Conservation (phyloP, 2,888 invertebrate species). For the Drosophila paramelanica region DNA sequence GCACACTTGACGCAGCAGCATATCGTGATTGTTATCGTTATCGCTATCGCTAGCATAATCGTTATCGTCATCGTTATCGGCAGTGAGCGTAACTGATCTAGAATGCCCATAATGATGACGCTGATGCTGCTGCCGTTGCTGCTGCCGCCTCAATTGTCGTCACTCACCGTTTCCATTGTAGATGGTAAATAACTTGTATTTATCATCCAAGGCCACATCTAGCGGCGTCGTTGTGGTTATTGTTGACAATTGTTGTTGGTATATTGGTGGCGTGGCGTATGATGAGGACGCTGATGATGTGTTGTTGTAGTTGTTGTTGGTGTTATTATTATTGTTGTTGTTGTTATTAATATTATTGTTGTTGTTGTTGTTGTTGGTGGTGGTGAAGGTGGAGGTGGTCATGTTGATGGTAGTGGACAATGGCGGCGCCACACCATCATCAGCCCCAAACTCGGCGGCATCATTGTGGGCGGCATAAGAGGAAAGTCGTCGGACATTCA, state of each 20-base stretch:
- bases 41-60: slow-evolving; percentile 5
- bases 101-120: slow-evolving; percentile 4
- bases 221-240: slow-evolving; percentile 71
- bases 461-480: slow-evolving; percentile 62
- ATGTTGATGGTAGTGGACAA: slow-evolving; percentile 68
- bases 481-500: slow-evolving; percentile 67
- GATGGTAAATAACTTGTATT: slow-evolving; percentile 85
- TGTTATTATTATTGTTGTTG: slow-evolving; percentile 44
- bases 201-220: slow-evolving; percentile 82
- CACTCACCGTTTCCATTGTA: slow-evolving; percentile 85
- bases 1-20: slow-evolving; percentile 27
- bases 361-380: slow-evolving; percentile 34
- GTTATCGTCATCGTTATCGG: background rate
- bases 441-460: slow-evolving; percentile 48
- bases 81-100: background rate
- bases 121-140: slow-evolving; percentile 9
- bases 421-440: slow-evolving; percentile 46
- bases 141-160: slow-evolving; percentile 20
- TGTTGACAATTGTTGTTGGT: slow-evolving; percentile 78
- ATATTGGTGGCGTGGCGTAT: slow-evolving; percentile 73
- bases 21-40: slow-evolving; percentile 27
- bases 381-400: slow-evolving; percentile 42
- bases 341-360: slow-evolving; percentile 46
- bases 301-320: slow-evolving; percentile 37
- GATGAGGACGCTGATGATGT: slow-evolving; percentile 72